phyloP scores from a whole-genome alignment of 37 sponge, comb jelly and placozoan species.

The Aphrocallistes beatrix region DNA sequence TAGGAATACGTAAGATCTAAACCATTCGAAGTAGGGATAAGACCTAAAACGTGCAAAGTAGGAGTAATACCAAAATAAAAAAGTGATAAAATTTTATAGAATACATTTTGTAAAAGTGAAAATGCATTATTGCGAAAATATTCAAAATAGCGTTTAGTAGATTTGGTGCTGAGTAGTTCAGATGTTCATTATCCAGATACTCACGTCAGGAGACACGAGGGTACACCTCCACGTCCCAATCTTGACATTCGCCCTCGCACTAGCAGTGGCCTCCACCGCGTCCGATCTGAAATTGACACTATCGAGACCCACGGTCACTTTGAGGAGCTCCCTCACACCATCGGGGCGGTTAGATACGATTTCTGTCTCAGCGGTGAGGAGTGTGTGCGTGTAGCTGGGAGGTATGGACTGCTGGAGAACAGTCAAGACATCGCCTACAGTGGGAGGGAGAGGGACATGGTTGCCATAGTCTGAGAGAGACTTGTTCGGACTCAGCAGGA shows the following conservation, averaged over 20 bases:
- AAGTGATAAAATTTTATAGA: no score
- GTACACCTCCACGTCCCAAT: constrained; percentile 16
- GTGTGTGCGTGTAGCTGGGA: neutral
- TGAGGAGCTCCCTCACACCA: neutral
- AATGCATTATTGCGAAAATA: no score
- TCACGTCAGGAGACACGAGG: neutral
- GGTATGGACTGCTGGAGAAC: neutral
- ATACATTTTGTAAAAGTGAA: no score
- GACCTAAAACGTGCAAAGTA: no score
- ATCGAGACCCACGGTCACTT: neutral
- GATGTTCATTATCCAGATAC: neutral
- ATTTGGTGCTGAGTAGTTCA: no score
- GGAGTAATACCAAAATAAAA: no score
- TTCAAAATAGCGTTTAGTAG: no score
- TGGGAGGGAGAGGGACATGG: neutral
- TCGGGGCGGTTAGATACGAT: neutral
- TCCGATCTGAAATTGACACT: neutral
- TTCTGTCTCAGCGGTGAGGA: neutral
- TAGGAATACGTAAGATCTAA: no score
- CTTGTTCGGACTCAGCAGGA: neutral
- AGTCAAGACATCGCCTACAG: neutral
- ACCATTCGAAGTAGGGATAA: no score
- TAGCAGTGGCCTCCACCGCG: neutral
- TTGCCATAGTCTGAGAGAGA: neutral
- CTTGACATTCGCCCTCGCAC: constrained; percentile 1